Evolutionary conservation across 1,140 invertebrate species (phyloP).

Genomic region (Telenomus remus): DNA sequence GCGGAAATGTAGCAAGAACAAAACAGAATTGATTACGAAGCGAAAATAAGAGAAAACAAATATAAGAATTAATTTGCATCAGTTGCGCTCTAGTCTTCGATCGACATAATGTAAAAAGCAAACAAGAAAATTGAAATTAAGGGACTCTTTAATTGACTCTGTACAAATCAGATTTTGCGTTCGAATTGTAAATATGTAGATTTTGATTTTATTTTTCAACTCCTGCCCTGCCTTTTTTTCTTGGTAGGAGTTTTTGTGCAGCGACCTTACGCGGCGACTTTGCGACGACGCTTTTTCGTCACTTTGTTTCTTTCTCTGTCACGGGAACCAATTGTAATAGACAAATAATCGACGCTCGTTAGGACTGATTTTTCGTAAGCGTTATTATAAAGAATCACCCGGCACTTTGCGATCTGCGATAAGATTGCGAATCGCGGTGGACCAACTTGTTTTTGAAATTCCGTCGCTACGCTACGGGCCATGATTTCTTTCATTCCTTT

Average conservation of each 20-base stretch:
- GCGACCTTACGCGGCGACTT: constrained; percentile 23
- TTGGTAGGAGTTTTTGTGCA: constrained; percentile 3
- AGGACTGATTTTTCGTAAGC: constrained; percentile 50
- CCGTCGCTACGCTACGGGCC: neutral
- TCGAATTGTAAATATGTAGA: constrained; percentile 48
- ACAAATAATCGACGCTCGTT: constrained; percentile 50
- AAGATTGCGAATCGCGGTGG: constrained; percentile 9
- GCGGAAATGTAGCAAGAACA: constrained; percentile 3
- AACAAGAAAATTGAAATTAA: neutral
- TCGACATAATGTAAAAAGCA: constrained; percentile 35
- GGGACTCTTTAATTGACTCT: constrained; percentile 4
- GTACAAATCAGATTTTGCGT: constrained; percentile 41
- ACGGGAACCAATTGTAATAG: constrained; percentile 43
- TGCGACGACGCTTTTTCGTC: neutral
- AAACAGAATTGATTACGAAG: constrained; percentile 8
- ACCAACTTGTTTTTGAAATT: constrained; percentile 13
- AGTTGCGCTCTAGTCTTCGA: constrained; percentile 45
- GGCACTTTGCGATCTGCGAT: constrained; percentile 26
- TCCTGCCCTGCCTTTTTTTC: neutral
- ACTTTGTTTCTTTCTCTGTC: constrained; percentile 5
- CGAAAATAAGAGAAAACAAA: no score
- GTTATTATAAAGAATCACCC: constrained; percentile 26
- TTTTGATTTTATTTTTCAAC: constrained; percentile 16
- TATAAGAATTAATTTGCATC: neutral
- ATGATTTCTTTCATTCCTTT: constrained; percentile 5